A percentile compares a stretch with the other conserved stretches of the same genome.
Conservation (phyloP, 1,140 invertebrate genomes). For the Penaeus japonicus region DNA sequence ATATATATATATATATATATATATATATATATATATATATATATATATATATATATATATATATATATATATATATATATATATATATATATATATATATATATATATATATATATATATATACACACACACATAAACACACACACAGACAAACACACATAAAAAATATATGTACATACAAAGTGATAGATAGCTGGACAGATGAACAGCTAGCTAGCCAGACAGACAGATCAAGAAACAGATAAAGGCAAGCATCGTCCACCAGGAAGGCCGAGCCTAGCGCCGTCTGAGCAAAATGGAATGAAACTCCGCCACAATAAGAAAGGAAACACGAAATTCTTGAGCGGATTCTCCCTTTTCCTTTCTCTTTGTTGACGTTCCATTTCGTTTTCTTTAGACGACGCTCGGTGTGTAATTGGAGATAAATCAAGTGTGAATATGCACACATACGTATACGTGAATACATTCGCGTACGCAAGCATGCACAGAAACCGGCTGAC, state of each 20-base stretch:
- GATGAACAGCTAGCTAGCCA: too few relatives aligned
- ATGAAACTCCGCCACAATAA: not conserved
- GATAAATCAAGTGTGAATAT: not conserved
- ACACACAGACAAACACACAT: not conserved
- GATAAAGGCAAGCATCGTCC: too few relatives aligned
- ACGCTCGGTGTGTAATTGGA: not conserved
- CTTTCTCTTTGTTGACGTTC: not conserved
- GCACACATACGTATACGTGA: not conserved
- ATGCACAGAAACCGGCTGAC: not conserved
- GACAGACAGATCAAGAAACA: too few relatives aligned
- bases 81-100: slow-evolving; percentile 6
- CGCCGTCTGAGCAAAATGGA: not conserved
- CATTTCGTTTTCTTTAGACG: not conserved
- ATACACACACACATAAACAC: not conserved
- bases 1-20: not conserved
- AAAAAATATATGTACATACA: not conserved
- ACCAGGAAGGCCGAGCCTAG: too few relatives aligned
- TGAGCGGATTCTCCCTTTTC: not conserved
- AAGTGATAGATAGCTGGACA: not conserved
- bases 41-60: not conserved
- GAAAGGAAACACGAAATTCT: not conserved
- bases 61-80: slow-evolving; percentile 6
- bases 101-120: not conserved
- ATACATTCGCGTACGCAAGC: too few relatives aligned
- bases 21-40: not conserved